phyloP scores from a whole-genome alignment of 2,113 vertebrate genomes.

The Proteles cristata region DNA sequence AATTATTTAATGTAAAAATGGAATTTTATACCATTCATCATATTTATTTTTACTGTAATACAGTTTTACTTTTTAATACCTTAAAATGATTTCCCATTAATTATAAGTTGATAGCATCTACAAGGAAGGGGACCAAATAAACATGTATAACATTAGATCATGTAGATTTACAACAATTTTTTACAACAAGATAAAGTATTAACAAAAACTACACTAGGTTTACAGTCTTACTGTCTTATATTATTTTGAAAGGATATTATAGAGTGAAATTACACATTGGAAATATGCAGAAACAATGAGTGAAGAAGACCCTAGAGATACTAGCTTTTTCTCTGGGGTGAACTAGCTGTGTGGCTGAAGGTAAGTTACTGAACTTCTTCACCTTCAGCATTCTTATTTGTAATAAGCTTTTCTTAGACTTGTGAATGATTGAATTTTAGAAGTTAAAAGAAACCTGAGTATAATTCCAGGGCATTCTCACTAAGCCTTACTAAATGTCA shows the following conservation, averaged over 20 bases:
- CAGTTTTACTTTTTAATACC: background rate
- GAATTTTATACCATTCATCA: background rate
- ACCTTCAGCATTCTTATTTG: background rate
- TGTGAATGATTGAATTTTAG: background rate
- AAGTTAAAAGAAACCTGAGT: background rate
- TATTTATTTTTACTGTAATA: background rate
- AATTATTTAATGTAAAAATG: background rate
- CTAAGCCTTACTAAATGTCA: background rate
- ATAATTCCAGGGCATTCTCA: background rate
- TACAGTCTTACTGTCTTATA: background rate
- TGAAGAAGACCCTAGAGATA: conserved; percentile 83
- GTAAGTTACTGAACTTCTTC: background rate
- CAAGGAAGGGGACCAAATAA: background rate
- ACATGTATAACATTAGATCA: background rate
- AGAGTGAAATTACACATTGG: background rate
- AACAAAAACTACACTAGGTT: background rate
- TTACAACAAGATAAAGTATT: background rate
- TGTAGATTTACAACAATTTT: background rate
- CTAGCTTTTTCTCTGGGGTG: background rate
- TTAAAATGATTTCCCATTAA: conserved; percentile 9
- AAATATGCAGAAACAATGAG: background rate
- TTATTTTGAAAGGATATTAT: background rate
- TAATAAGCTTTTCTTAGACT: background rate
- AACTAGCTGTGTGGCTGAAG: background rate
- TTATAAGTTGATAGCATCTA: background rate